These are phyloP conservation scores for Nymphalis io DNA, from an alignment of 1,140 invertebrate genomes.

Conservation along the genomic window DNA sequence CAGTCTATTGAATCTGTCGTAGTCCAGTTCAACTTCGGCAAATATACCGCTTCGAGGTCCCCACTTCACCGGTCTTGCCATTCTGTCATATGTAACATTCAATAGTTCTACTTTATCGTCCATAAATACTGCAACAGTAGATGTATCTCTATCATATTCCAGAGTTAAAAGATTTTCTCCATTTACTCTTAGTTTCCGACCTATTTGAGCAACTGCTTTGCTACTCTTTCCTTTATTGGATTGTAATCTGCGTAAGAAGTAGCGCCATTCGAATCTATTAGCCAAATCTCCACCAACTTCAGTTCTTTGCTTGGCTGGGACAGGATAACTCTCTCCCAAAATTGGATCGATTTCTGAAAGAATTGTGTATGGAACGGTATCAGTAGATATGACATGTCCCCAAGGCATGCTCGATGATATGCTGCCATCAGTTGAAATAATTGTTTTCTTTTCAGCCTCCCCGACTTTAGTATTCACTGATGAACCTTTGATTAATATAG, in stretches of 20 bases:
- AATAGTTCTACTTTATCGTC: slow-evolving; percentile 93
- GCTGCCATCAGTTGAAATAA: slow-evolving; percentile 90
- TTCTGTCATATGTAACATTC: slow-evolving; percentile 95
- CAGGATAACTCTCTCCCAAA: slow-evolving; percentile 93
- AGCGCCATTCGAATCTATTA: slow-evolving; percentile 97
- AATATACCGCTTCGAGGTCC: slow-evolving; percentile 92
- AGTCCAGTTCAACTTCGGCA: slow-evolving; percentile 93
- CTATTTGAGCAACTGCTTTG: slow-evolving; percentile 89
- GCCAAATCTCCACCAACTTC: slow-evolving; percentile 94
- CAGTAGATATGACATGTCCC: slow-evolving; percentile 91
- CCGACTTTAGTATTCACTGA: slow-evolving; percentile 90
- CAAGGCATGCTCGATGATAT: slow-evolving; percentile 90
- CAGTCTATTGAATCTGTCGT: slow-evolving; percentile 94
- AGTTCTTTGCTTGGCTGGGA: slow-evolving; percentile 93
- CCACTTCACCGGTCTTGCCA: slow-evolving; percentile 94
- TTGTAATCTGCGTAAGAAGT: slow-evolving; percentile 88
- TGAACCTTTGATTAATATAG: slow-evolving; percentile 93
- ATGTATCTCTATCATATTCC: slow-evolving; percentile 94
- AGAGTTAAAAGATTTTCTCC: slow-evolving; percentile 95
- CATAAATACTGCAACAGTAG: slow-evolving; percentile 94
- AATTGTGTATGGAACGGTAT: slow-evolving; percentile 92
- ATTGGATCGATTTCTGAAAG: slow-evolving; percentile 91
- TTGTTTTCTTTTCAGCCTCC: slow-evolving; percentile 90
- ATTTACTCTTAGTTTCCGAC: slow-evolving; percentile 91
- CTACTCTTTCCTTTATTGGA: slow-evolving; percentile 83